These are phyloP conservation scores for Aplodontia rufa DNA, from an alignment of 2,113 vertebrate genomes.

Conservation along the genomic window DNA sequence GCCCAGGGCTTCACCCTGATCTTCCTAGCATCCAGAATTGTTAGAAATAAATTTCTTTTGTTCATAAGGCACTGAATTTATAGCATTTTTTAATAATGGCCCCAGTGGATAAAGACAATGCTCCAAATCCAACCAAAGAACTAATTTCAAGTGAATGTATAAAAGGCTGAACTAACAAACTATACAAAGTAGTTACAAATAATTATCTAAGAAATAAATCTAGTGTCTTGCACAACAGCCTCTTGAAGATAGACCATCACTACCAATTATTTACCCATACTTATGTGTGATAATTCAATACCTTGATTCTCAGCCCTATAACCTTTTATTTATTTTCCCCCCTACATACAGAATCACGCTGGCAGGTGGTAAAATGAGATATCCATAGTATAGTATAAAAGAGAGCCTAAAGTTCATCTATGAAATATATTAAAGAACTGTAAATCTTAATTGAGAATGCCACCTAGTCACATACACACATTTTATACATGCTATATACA, in stretches of 20 bases:
- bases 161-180: not conserved
- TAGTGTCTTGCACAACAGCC: not conserved
- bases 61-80: not conserved
- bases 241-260: not conserved
- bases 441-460: not conserved
- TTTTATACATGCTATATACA: constrained; percentile 45
- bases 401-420: not conserved
- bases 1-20: not conserved
- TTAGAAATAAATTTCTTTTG: not conserved
- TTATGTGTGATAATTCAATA: not conserved
- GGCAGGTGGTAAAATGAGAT: constrained; percentile 3
- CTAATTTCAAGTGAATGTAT: not conserved
- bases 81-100: not conserved
- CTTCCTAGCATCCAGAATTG: not conserved
- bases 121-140: constrained; percentile 6
- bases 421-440: not conserved
- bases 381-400: not conserved
- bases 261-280: not conserved
- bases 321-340: not conserved
- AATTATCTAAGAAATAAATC: not conserved
- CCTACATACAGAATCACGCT: constrained; percentile 25
- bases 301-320: not conserved
- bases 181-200: not conserved
- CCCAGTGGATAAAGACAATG: not conserved
- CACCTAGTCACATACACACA: not conserved